A percentile compares a stretch with the other conserved stretches of the same genome.
phyloP scores from a whole-genome alignment of 1,140 invertebrate species.

The Ceratina japonica region DNA sequence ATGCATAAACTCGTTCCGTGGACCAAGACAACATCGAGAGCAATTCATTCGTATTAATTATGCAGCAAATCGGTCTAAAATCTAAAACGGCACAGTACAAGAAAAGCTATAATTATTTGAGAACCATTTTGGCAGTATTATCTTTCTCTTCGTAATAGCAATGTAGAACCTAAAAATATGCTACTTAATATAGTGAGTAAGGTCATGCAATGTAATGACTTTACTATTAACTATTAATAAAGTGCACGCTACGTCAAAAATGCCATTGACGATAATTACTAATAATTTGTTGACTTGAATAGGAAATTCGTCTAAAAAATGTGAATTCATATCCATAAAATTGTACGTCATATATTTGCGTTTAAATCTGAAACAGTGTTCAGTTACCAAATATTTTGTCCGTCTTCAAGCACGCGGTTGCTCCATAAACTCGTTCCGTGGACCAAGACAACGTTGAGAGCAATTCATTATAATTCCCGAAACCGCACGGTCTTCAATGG shows the following conservation, averaged over 20 bases:
- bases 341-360: no score
- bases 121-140: not conserved
- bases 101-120: no score
- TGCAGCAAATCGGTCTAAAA: no score
- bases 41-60: constrained; percentile 1
- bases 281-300: no score
- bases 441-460: not conserved
- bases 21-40: not conserved
- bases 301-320: no score
- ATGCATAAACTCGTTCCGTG: not conserved
- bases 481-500: constrained; percentile 3
- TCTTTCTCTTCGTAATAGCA: not conserved
- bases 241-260: no score
- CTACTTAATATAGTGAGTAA: not conserved
- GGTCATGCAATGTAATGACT: not conserved
- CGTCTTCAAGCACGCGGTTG: not conserved
- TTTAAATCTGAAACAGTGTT: no score
- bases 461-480: constrained; percentile 17
- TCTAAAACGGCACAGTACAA: no score
- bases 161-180: not conserved
- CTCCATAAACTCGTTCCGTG: not conserved
- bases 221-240: not conserved
- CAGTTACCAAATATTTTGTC: not conserved
- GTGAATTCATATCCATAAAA: no score
- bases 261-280: no score